phyloP scores from a whole-genome alignment of 2,888 invertebrate genomes.

The Cantharis flavilabris region DNA sequence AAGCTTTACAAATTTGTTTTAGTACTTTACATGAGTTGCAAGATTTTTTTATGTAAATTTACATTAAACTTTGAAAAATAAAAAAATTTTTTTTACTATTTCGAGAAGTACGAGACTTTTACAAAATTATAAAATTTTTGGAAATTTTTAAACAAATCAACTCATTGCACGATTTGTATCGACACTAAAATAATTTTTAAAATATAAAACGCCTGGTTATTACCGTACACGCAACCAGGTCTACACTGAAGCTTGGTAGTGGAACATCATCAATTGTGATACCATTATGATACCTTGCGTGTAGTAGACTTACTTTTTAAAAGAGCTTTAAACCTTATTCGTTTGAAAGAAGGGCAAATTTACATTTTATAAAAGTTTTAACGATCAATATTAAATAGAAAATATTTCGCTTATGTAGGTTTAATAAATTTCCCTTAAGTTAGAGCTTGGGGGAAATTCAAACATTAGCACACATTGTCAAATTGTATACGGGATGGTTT shows the following conservation, averaged over 20 bases:
- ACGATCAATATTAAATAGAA: neutral
- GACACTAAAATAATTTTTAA: slow-evolving; percentile 31
- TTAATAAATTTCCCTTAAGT: neutral
- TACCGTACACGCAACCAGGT: slow-evolving; percentile 47
- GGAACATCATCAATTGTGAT: slow-evolving; percentile 35
- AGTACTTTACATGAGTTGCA: slow-evolving; percentile 9
- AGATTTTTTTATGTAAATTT: neutral
- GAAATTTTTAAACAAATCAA: neutral
- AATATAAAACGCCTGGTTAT: slow-evolving; percentile 47
- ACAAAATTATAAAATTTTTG: neutral
- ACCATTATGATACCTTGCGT: slow-evolving; percentile 34
- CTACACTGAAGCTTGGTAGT: slow-evolving; percentile 44
- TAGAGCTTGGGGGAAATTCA: neutral
- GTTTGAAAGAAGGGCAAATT: neutral
- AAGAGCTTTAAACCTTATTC: slow-evolving; percentile 21
- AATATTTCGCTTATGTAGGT: neutral
- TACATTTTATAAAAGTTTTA: neutral
- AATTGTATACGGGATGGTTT: neutral
- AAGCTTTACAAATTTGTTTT: slow-evolving; percentile 19
- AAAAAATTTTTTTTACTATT: neutral
- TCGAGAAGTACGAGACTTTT: neutral
- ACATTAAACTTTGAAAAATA: neutral
- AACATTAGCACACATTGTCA: neutral
- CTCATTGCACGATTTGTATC: neutral
- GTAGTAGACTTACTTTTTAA: slow-evolving; percentile 26